Base-by-base conservation (phyloP, 2,888 invertebrate species). In the Euclidia mi region DNA sequence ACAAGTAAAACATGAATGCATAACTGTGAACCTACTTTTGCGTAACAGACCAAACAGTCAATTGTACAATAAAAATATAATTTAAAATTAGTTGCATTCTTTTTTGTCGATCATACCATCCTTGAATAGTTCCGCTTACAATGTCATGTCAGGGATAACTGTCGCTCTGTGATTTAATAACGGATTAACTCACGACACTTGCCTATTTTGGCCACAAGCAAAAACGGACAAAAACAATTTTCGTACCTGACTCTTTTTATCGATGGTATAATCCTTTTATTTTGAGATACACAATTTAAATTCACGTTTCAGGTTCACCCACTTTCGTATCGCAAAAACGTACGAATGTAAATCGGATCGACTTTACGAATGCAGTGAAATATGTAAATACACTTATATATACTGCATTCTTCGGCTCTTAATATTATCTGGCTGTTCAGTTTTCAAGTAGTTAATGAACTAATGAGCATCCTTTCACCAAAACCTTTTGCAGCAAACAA, bases 111-210 rank as follows among this genome's bases (percentile, higher is more conserved):
- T 60, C 48, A 71, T 55, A 71, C 48, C 68, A 70, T 76, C 65
- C 69, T 78, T 75, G 69, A 78, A 66, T 45, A 66, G 68, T 76
- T 78, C 70, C 78, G 72, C 56, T 57, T 69, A 62, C 63, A 66
- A 50, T 47, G 48, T 56, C 35, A 38, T 31, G 52, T 43, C 44
- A 57, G 50, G 62, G 58, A 69, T 76, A 66, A 68, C 61, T 70
- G 79, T 74, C 76, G 31, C 52, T 60, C 47, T 44, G 58, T 68
- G 49, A 37, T 53, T 65, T 71, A 71, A 66, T 67, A 61, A 55
- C 49, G 56, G 57, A 67, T 76, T 76, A 71, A 34, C n/a, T 53
- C 55, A 57, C 50, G 48, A 64, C 58, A 52, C 69, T 62, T 55
- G 43, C 65, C 65, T 60, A 60, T 62, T 71, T 55, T 53, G 65